Base-by-base conservation (phyloP, 1,140 invertebrate species). In the Drosophila bocki region DNA sequence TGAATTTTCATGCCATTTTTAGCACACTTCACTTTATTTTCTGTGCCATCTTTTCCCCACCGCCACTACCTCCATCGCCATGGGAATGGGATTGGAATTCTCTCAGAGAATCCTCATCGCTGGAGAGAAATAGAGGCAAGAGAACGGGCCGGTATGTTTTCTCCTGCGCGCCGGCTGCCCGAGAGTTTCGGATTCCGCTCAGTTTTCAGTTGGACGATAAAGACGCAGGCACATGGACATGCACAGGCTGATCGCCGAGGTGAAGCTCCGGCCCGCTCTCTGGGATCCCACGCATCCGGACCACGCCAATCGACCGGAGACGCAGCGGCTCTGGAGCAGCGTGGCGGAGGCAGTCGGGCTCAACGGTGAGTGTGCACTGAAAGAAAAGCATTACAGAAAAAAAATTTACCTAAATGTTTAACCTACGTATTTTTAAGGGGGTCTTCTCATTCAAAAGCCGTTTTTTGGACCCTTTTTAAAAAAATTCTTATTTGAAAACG, bases 211-310 rank as follows among this genome's bases (percentile, higher is more conserved):
- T 65, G 51, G 62, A 22, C 74, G 86, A 91, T 81, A 91, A 82
- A 92, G 75, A 71, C 65, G 74, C 76, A 80, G 78, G 50, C 71
- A 85, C 71, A 88, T 92, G 84, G 91, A 92, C 82, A 82, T 86
- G 59, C 75, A 85, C 75, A 82, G 79, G 53, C 82, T 92, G 75
- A 92, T 92, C 62, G 63, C 50, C 51, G 91, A 92, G 70, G 77
- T 92, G 39, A 69, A 54, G 56, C 78, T 72, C 17, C 79, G 83
- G 8, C 91, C 91, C 19, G 76, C 87, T 47, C 70, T 92, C 33
- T 92, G 91, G 91, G 82, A 92, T 63, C 26, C 74, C 11, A 41
- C 53, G 3, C 74, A 85, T 72, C 71, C 76, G 62, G 86, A 92
- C 47, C 74, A 88, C 59, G 72, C 80, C 9, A 91, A 88, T 37